A percentile compares a stretch with the other conserved stretches of the same genome.
These are phyloP conservation scores for Phaonia tiefii DNA, from an alignment of 2,888 invertebrate species.

Conservation along the genomic window DNA sequence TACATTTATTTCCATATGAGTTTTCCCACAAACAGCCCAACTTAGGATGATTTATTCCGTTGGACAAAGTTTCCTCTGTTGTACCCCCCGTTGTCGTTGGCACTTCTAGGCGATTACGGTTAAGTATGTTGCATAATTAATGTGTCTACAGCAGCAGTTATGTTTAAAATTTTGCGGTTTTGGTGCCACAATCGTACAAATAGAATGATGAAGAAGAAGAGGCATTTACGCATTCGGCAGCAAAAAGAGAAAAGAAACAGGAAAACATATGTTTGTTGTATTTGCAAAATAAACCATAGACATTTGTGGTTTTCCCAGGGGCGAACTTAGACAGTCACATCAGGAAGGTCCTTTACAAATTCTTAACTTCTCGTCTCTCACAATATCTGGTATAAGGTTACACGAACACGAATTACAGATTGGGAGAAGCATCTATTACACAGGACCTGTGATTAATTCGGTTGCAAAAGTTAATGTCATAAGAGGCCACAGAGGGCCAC, in stretches of 20 bases:
- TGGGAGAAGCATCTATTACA: too few relatives aligned
- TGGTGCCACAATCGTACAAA: constrained; percentile 45
- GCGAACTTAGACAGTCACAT: too few relatives aligned
- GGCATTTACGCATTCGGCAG: not conserved
- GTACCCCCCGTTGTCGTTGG: not conserved
- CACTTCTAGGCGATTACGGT: not conserved
- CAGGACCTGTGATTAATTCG: too few relatives aligned
- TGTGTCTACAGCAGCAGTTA: constrained; percentile 65
- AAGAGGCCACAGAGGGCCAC: too few relatives aligned
- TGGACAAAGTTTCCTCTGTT: constrained; percentile 1
- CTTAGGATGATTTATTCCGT: constrained; percentile 2
- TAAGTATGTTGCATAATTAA: constrained; percentile 57
- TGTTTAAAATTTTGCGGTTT: constrained; percentile 60
- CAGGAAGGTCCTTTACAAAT: too few relatives aligned
- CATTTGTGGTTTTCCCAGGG: not conserved
- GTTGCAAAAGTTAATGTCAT: too few relatives aligned
- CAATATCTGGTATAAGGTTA: too few relatives aligned
- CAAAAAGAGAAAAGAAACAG: not conserved
- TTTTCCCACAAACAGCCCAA: constrained; percentile 7
- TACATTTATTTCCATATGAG: constrained; percentile 40
- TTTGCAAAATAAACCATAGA: constrained; percentile 30
- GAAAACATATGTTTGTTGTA: constrained; percentile 13
- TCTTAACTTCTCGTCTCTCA: too few relatives aligned
- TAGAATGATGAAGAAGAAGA: too few relatives aligned
- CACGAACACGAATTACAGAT: too few relatives aligned